Evolutionary conservation across 2,888 invertebrate genomes (phyloP), one percentile per base, ranked within the genome.

Genomic region (Stenotaenia linearis): DNA sequence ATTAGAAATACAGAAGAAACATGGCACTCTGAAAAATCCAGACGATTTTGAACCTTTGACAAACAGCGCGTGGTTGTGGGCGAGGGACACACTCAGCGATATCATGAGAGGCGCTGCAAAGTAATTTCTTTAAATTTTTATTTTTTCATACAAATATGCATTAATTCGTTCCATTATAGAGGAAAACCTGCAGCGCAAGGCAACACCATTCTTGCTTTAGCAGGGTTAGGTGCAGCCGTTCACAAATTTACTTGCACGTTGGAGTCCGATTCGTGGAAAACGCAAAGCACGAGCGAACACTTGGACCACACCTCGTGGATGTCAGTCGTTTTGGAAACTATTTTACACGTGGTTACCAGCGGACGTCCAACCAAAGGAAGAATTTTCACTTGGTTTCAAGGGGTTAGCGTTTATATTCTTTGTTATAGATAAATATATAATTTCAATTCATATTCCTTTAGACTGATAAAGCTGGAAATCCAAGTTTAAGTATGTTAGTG

Each of bases 341-440:
- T 78, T 32, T 23, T 78, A 7, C 25, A 25, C 25, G 61, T 78
- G 1, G 56, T 78, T 2, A 32, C 23, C n/a, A 7, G 28, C 28
- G 21, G 25, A 9, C 50, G 30, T 21, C 77, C 35, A 18, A 45
- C 32, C 25, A 78, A 78, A 56, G 28, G 28, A 23, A 78, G 78
- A 18, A 56, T 78, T 28, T 78, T 78, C 12, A 78, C 78, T 7
- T 78, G 78, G 78, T 77, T 77, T 37, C 77, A 77, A 28, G 77
- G 35, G 18, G 40, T 77, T 18, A 18, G 40, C n/a, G n/a, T n/a
- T n/a, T n/a, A n/a, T n/a, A n/a, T n/a, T n/a, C n/a, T n/a, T n/a
- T n/a, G n/a, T n/a, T n/a, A n/a, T n/a, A n/a, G n/a, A 3, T 18
- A 69, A 69, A 25, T 15, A 9, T 9, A 69, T 69, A 23, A 25